Conservation (phyloP, 2,113 vertebrate species). For the Tor tambroides region DNA sequence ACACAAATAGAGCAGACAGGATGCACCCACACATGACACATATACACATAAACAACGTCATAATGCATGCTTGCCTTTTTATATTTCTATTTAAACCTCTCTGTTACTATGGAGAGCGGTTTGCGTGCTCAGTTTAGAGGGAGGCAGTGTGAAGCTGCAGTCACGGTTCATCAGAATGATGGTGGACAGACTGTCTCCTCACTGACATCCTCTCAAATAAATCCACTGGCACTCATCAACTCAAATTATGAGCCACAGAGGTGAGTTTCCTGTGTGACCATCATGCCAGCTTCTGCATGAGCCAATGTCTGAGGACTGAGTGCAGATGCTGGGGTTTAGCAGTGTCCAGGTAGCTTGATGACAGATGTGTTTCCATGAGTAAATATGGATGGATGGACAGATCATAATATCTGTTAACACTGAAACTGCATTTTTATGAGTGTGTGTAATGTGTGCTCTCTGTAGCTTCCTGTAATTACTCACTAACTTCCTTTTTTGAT, state of each 20-base stretch:
- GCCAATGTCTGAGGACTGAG: neutral
- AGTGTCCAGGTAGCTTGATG: neutral
- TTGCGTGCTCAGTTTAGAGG: neutral
- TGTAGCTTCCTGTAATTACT: neutral
- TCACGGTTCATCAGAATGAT: neutral
- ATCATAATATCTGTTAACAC: neutral
- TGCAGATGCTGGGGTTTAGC: neutral
- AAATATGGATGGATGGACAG: neutral
- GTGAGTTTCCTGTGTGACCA: neutral
- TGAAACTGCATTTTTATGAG: neutral
- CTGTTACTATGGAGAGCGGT: conserved; percentile 22
- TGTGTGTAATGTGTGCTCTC: neutral
- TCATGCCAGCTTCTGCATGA: neutral
- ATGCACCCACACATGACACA: conserved; percentile 8
- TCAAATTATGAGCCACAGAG: neutral
- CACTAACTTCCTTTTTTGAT: neutral
- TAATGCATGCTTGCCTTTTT: neutral
- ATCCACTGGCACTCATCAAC: neutral
- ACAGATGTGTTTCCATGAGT: neutral
- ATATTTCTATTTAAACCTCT: neutral
- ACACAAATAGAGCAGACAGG: neutral
- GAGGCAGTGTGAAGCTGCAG: neutral
- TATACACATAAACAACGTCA: conserved; percentile 16
- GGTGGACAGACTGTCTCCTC: neutral
- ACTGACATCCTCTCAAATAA: conserved; percentile 1